Evolutionary conservation across 2,797 vertebrate genomes (phyloP).

Genomic region (Lates japonicus): DNA sequence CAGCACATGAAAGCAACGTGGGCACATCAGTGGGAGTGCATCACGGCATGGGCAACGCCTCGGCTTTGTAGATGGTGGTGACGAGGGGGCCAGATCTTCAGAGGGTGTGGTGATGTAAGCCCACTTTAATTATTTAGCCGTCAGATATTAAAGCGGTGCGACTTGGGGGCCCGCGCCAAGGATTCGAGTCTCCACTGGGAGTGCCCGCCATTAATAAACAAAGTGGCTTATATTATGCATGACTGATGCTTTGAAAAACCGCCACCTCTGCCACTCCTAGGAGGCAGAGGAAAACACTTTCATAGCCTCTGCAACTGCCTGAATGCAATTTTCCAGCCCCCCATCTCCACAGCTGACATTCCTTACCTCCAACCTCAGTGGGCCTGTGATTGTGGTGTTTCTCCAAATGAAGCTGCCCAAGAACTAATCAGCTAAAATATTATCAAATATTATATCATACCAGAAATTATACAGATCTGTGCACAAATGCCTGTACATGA

Average conservation of each 20-base stretch:
- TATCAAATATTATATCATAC: neutral
- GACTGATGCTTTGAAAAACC: conserved; percentile 74
- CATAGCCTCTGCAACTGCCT: conserved; percentile 38
- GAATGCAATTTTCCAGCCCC: conserved; percentile 12
- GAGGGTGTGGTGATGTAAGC: conserved; percentile 73
- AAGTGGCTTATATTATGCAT: conserved; percentile 81
- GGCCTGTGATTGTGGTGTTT: conserved; percentile 14
- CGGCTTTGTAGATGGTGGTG: conserved; percentile 58
- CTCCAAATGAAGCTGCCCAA: conserved; percentile 1
- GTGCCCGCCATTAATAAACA: conserved; percentile 81
- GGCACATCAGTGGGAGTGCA: conserved; percentile 52
- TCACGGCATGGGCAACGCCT: conserved; percentile 39
- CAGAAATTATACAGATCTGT: neutral
- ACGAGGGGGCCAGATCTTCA: conserved; percentile 57
- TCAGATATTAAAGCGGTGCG: conserved; percentile 79
- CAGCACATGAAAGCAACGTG: conserved; percentile 57
- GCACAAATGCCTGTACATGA: neutral
- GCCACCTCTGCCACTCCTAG: conserved; percentile 49
- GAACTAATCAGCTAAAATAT: neutral
- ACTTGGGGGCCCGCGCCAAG: conserved; percentile 55
- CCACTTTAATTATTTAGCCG: conserved; percentile 82
- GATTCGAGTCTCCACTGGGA: conserved; percentile 63
- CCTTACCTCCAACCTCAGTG: neutral
- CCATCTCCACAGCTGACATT: neutral
- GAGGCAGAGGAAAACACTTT: conserved; percentile 52